A percentile compares a stretch with the other conserved stretches of the same genome.
Evolutionary conservation across 2,113 vertebrate species (phyloP).

Genomic region (Aspidoscelis tigris): DNA sequence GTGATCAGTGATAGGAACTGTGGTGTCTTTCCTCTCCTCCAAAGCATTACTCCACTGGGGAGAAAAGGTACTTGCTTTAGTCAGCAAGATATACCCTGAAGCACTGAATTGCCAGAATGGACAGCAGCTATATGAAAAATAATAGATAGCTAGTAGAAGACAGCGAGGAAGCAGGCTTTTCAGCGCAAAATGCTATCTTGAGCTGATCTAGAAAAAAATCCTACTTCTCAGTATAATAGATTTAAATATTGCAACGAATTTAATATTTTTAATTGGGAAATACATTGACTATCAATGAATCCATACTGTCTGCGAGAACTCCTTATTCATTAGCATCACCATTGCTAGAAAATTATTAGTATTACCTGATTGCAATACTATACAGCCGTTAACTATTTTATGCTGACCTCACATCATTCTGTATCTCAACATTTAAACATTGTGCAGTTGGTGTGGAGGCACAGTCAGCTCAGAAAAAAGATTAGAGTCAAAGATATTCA

Average conservation of each 20-base stretch:
- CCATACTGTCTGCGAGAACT: too few species aligned
- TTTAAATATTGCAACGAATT: too few species aligned
- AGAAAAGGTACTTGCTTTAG: not conserved
- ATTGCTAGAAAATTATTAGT: too few species aligned
- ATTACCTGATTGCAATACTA: too few species aligned
- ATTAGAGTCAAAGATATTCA: not conserved
- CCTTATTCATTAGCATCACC: too few species aligned
- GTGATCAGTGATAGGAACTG: not conserved
- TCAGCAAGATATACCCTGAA: not conserved
- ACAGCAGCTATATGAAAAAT: not conserved
- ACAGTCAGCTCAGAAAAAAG: not conserved
- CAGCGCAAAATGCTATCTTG: not conserved
- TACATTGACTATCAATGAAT: too few species aligned
- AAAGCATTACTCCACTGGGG: not conserved
- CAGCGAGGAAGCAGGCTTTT: not conserved
- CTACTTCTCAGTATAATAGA: too few species aligned
- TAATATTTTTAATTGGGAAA: too few species aligned
- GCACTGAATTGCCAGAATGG: not conserved
- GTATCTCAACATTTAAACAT: not conserved
- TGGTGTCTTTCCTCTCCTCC: not conserved
- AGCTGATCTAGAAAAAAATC: not conserved
- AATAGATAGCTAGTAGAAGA: not conserved
- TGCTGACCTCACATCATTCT: not conserved
- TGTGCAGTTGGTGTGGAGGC: not conserved
- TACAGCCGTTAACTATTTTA: too few species aligned